Base-by-base conservation (phyloP, 1,140 invertebrate genomes). In the Varroa destructor region DNA sequence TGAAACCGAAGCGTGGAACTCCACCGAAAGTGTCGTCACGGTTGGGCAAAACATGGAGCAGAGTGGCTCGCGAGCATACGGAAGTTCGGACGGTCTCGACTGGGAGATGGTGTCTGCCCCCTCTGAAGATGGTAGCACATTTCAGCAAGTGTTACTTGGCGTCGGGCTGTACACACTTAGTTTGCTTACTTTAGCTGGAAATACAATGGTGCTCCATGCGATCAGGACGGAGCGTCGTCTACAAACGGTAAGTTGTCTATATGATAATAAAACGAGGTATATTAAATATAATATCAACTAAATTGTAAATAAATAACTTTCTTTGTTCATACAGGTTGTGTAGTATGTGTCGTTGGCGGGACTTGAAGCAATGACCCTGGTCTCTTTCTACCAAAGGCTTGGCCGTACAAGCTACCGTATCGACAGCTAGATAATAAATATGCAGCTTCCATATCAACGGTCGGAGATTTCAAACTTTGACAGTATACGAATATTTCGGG, bases 201-300 rank as follows among this genome's bases (percentile, higher is more conserved):
- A 82, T 71, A 81, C 80, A 0, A 79, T 82, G 74, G 81, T 82
- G 25, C 76, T 82, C 25, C 81, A 82, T 71, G 81, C 81, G 37
- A 81, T 82, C 37, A 74, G 81, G 46, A 82, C 81, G 6, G 81
- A 82, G 74, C 78, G 79, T 61, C 77, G 80, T 55, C 77, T 82
- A 0, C 79, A 81, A 74, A 82, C 81, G 71, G 81, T 82, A 75
- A 79, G 79, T 76, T 46, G 57, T 3, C 57, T 5, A 36, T 12
- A 58, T 12, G 6, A 58, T 36, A 12, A 58, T 58, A 42, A 58
- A 58, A 12, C 57, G 40, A 58, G 57, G 57, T 25, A 25, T 25
- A 12, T 42, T 37, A 14, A 2, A 40, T 10, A 12, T 51, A 8
- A 51, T 8, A 51, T 51, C 61, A 37, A 43, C 61, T 12, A 37